Percentiles rank a stretch among this genome's conserved stretches.
Conservation (phyloP, 1,140 invertebrate species). For the Callitettix versicolor region DNA sequence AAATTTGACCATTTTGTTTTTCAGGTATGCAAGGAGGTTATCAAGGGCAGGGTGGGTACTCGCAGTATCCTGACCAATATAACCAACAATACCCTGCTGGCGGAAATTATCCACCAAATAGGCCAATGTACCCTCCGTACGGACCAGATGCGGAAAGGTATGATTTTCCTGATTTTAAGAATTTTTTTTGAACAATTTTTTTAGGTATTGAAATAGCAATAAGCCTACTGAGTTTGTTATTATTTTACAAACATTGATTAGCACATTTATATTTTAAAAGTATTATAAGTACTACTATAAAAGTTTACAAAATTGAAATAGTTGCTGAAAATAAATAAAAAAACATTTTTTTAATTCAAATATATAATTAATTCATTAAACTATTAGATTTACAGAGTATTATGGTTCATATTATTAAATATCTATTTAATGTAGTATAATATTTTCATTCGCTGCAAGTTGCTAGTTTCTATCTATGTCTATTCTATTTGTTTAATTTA, state of each 20-base stretch:
- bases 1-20: conserved; percentile 10
- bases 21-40: conserved; percentile 39
- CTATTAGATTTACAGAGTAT: too few species aligned
- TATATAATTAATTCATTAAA: too few species aligned
- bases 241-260: not conserved
- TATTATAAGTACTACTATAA: too few species aligned
- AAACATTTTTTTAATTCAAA: too few species aligned
- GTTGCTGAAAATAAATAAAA: too few species aligned
- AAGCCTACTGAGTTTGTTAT: not conserved
- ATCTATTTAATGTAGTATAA: too few species aligned
- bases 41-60: conserved; percentile 42
- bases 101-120: conserved; percentile 32
- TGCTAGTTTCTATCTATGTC: too few species aligned
- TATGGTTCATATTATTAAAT: too few species aligned
- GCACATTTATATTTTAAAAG: not conserved
- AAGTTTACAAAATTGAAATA: too few species aligned
- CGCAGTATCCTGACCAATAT: conserved; percentile 41
- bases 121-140: conserved; percentile 62
- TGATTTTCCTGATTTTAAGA: conserved; percentile 10
- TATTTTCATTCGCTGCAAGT: too few species aligned
- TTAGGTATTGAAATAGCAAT: not conserved
- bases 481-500: too few species aligned
- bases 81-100: conserved; percentile 27
- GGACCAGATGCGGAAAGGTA: conserved; percentile 56
- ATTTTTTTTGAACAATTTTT: not conserved